Evolutionary conservation across 1,140 invertebrate genomes (phyloP).

Genomic region (Monomorium pharaonis): DNA sequence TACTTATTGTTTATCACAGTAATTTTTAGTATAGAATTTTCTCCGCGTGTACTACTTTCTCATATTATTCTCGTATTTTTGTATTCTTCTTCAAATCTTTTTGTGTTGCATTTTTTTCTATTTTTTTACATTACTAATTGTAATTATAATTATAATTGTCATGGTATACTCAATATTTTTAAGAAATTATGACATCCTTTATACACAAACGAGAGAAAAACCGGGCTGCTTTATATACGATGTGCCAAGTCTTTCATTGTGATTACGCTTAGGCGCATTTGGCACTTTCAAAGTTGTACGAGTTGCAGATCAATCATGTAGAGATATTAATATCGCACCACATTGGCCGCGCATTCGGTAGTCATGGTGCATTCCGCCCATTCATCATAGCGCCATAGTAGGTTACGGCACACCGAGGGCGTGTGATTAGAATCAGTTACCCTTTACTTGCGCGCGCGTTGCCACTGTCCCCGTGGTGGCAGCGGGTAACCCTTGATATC

Average conservation of each 20-base stretch:
- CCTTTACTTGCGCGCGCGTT: slow-evolving; percentile 77
- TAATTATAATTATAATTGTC: background rate
- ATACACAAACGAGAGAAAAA: background rate
- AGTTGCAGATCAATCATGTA: slow-evolving; percentile 72
- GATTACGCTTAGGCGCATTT: slow-evolving; percentile 40
- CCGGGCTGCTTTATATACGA: background rate
- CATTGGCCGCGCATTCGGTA: slow-evolving; percentile 74
- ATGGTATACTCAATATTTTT: background rate
- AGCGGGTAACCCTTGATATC: slow-evolving; percentile 80
- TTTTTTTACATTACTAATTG: background rate
- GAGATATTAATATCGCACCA: slow-evolving; percentile 77
- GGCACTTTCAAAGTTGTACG: slow-evolving; percentile 46
- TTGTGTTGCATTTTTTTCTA: background rate
- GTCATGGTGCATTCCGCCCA: slow-evolving; percentile 76
- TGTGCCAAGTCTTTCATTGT: slow-evolving; percentile 1
- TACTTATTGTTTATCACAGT: no score
- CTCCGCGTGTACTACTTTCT: no score
- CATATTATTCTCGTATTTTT: no score
- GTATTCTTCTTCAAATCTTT: background rate
- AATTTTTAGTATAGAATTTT: no score
- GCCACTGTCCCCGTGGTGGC: slow-evolving; percentile 65
- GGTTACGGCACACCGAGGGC: slow-evolving; percentile 73
- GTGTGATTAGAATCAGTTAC: slow-evolving; percentile 82
- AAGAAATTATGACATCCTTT: background rate
- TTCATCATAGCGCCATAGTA: slow-evolving; percentile 78